Percentiles rank a stretch among this genome's conserved stretches.
Conservation (phyloP, 2,797 vertebrate genomes). For the Xerus rutilus region DNA sequence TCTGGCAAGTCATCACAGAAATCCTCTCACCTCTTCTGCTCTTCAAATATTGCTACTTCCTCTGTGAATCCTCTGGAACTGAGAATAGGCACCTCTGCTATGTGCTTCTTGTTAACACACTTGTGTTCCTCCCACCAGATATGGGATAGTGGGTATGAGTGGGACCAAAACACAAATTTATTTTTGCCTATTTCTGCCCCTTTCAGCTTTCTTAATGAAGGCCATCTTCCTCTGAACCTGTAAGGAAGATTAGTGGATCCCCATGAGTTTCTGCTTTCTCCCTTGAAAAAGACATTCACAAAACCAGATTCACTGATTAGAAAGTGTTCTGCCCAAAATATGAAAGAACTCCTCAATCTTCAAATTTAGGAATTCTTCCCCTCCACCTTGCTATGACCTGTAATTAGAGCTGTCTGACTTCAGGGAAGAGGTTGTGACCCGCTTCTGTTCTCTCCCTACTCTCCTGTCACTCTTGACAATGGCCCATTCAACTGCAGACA, state of each 20-base stretch:
- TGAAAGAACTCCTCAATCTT: not conserved
- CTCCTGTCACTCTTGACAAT: not conserved
- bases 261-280: not conserved
- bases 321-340: not conserved
- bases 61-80: not conserved
- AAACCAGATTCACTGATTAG: not conserved
- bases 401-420: not conserved
- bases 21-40: not conserved
- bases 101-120: not conserved
- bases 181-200: not conserved
- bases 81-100: not conserved
- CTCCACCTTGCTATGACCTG: not conserved
- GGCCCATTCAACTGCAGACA: not conserved
- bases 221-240: not conserved
- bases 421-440: not conserved
- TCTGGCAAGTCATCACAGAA: not conserved
- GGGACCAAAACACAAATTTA: not conserved
- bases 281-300: slow-evolving; percentile 8
- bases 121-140: not conserved
- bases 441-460: not conserved
- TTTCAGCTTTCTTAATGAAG: not conserved
- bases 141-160: not conserved
- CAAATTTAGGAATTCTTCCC: not conserved
- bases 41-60: not conserved
- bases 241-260: not conserved